Percentiles rank a stretch among this genome's conserved stretches.
Evolutionary conservation across 2,113 vertebrate genomes (phyloP).

Genomic region (Micronycteris hirsuta): DNA sequence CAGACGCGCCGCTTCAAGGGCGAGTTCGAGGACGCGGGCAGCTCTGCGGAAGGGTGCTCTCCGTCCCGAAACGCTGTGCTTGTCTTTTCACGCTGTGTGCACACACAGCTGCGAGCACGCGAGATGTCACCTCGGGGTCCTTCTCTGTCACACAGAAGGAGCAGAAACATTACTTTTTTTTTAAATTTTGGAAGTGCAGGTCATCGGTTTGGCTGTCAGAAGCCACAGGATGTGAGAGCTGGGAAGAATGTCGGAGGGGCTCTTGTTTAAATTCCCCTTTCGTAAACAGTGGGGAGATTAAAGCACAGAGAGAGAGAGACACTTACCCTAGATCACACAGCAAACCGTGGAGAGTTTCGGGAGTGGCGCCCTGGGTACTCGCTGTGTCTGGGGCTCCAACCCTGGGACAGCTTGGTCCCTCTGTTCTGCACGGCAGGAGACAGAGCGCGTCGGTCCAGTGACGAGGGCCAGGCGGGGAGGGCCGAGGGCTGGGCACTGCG

Average conservation of each 20-base stretch:
- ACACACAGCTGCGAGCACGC: accelerated
- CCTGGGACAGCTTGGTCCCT: accelerated
- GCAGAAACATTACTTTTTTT: accelerated
- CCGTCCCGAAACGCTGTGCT: accelerated
- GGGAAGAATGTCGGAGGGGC: neutral
- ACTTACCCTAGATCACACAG: neutral
- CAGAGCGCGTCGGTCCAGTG: accelerated
- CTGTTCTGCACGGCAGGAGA: accelerated
- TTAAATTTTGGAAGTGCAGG: neutral
- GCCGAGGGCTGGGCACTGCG: accelerated
- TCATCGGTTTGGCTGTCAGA: neutral
- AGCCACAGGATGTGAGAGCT: neutral
- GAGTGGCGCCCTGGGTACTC: accelerated
- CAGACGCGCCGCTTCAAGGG: neutral
- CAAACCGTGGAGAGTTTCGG: accelerated
- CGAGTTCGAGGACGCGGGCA: accelerated
- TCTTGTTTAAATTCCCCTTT: neutral
- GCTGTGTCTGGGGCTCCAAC: neutral
- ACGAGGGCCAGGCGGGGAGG: accelerated
- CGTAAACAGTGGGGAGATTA: neutral
- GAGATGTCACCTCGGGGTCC: accelerated
- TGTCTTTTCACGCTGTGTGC: accelerated
- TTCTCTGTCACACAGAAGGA: neutral
- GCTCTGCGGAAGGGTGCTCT: accelerated
- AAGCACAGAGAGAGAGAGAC: neutral